Conservation (phyloP, 2,113 vertebrate genomes). For the Oryzias woworae region DNA sequence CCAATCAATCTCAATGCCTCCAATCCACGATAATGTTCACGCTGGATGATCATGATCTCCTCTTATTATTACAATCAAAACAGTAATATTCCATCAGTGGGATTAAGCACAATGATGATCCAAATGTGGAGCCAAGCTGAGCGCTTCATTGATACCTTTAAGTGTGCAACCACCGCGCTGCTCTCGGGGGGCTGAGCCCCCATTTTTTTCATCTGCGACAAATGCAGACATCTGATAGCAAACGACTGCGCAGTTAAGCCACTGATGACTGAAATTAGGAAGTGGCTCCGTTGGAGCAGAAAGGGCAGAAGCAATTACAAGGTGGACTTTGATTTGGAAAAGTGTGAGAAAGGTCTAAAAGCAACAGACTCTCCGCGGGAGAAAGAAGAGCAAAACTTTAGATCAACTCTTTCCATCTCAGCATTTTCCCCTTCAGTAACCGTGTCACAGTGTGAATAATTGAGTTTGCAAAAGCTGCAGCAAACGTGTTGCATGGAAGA, state of each 20-base stretch:
- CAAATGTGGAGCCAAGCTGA: conserved; percentile 39
- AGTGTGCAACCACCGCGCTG: conserved; percentile 8
- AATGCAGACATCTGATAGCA: conserved; percentile 39
- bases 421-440: neutral
- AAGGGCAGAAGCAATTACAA: conserved; percentile 60
- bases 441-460: conserved; percentile 22
- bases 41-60: conserved; percentile 25
- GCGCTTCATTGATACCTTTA: conserved; percentile 45
- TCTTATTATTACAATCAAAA: conserved; percentile 29
- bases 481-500: conserved; percentile 41
- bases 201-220: conserved; percentile 40
- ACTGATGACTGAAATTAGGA: conserved; percentile 59
- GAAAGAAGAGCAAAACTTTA: neutral
- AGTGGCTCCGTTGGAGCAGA: conserved; percentile 35
- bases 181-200: conserved; percentile 37
- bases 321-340: conserved; percentile 24
- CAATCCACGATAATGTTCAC: conserved; percentile 44
- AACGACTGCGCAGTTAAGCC: conserved; percentile 30
- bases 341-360: conserved; percentile 1
- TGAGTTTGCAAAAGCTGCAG: conserved; percentile 5
- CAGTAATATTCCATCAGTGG: conserved; percentile 21
- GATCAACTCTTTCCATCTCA: neutral
- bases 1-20: conserved; percentile 45
- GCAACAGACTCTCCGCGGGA: neutral
- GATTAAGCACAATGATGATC: conserved; percentile 45